Base-by-base conservation (phyloP, 2,113 vertebrate species). In the Martes martes region DNA sequence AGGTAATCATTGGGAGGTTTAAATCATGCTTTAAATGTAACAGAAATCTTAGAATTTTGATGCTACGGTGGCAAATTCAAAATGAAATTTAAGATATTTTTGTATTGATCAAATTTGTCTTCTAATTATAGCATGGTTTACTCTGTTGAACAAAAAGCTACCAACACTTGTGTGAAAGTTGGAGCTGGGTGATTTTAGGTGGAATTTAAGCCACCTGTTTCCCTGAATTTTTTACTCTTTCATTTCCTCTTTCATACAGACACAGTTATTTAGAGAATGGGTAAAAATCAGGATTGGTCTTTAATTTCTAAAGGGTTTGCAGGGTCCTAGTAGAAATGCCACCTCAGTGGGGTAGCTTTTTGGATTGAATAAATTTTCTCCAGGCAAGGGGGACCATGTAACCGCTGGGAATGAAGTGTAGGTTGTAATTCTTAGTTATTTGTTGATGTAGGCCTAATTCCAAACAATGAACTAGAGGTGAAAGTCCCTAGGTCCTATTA, bases 371-470 rank as follows among this genome's bases (percentile, higher is more conserved):
- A 28, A 7, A 73, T 98, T 95, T 95, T 94, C 71, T 96, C 18
- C 15, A 87, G 45, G 69, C 39, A 21, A 80, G 24, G 74, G 61
- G 61, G n/a, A 67, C 50, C 63, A 42, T 67, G 59, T 45, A 95
- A 94, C 50, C 57, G 23, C 61, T 94, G 83, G 42, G 87, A 96
- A 95, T 95, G n/a, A 97, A 97, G 63, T 92, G 39, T 78, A 92
- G 61, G 84, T 89, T 97, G 71, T 96, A 94, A 94, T 97, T 98
- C 87, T 97, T 96, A 97, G 94, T 97, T 96, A 95, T 94, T 92
- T 98, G 97, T 95, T 98, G 94, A 93, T 97, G 28, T 83, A 93
- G 97, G 97, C 96, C 94, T 71, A 83, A 81, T 92, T 97, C 98
- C 98, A 98, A 95, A 90, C 81, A 97, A 93, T 82, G 89, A 96